Evolutionary conservation across 2,888 invertebrate species (phyloP).

Genomic region (Rhamphomyia laevipes): DNA sequence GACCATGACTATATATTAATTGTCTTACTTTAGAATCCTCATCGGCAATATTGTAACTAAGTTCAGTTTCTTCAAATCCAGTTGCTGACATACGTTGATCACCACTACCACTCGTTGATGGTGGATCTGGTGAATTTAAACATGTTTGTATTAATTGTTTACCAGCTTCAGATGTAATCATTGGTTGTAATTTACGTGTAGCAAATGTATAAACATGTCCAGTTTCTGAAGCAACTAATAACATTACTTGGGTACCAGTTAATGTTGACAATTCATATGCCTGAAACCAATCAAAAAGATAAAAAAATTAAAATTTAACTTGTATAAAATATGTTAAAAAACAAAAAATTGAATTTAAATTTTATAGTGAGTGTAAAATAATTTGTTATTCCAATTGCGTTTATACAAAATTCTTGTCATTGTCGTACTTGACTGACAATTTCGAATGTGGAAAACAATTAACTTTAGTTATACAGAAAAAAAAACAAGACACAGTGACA

Average conservation of each 20-base stretch:
- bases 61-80: constrained; percentile 96
- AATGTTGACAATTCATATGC: constrained; percentile 98
- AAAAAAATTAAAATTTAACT: neutral
- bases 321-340: neutral
- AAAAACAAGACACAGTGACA: too few relatives aligned
- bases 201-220: constrained; percentile 99
- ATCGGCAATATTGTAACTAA: constrained; percentile 91
- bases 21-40: constrained; percentile 96
- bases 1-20: constrained; percentile 73
- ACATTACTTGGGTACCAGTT: constrained; percentile 99
- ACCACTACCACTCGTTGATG: constrained; percentile 51
- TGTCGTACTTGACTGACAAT: too few relatives aligned
- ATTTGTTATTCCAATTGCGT: neutral
- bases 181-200: constrained; percentile 94
- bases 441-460: too few relatives aligned
- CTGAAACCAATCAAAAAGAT: constrained; percentile 47
- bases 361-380: too few relatives aligned
- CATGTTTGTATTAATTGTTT: constrained; percentile 98
- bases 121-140: constrained; percentile 92
- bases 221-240: constrained; percentile 96
- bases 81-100: constrained; percentile 98
- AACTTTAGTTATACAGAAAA: too few relatives aligned
- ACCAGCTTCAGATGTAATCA: constrained; percentile 96
- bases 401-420: neutral
- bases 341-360: neutral